phyloP scores from a whole-genome alignment of 1,140 invertebrate genomes.

The Drosophila kikkawai region DNA sequence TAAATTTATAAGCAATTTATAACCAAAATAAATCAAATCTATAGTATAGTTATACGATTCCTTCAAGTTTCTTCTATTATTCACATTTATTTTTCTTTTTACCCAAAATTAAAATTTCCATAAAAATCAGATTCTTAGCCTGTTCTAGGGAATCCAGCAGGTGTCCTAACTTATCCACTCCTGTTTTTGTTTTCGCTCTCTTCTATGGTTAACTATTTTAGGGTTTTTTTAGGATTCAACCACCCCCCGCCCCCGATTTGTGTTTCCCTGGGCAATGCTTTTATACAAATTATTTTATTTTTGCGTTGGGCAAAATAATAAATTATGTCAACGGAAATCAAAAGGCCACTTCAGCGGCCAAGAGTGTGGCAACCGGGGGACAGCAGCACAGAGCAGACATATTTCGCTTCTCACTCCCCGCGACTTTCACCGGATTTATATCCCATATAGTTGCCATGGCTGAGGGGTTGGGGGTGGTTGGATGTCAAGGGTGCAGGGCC shows the following conservation, averaged over 20 bases:
- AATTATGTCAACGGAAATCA: constrained; percentile 75
- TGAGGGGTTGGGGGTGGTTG: neutral
- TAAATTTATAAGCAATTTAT: too few relatives aligned
- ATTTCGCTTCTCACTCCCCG: constrained; percentile 10
- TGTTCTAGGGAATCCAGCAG: constrained; percentile 10
- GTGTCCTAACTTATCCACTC: neutral
- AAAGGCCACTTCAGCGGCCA: constrained; percentile 58
- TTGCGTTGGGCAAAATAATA: constrained; percentile 59
- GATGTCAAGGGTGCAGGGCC: constrained; percentile 11
- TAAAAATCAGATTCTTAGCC: neutral
- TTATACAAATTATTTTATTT: constrained; percentile 77
- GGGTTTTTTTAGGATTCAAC: constrained; percentile 33
- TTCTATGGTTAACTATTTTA: constrained; percentile 63
- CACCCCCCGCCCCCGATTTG: constrained; percentile 1
- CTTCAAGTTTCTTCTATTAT: neutral
- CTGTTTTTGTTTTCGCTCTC: constrained; percentile 25
- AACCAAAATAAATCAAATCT: too few relatives aligned
- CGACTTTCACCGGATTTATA: neutral
- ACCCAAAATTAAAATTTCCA: neutral
- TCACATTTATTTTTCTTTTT: neutral
- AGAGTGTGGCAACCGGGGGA: constrained; percentile 19
- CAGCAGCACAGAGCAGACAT: constrained; percentile 32
- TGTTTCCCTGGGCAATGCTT: constrained; percentile 50
- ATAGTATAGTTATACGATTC: too few relatives aligned
- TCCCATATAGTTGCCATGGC: constrained; percentile 44